Evolutionary conservation across 2,888 invertebrate species (phyloP), one percentile per base, ranked within the genome.

Genomic region (Margaritifera margaritifera): DNA sequence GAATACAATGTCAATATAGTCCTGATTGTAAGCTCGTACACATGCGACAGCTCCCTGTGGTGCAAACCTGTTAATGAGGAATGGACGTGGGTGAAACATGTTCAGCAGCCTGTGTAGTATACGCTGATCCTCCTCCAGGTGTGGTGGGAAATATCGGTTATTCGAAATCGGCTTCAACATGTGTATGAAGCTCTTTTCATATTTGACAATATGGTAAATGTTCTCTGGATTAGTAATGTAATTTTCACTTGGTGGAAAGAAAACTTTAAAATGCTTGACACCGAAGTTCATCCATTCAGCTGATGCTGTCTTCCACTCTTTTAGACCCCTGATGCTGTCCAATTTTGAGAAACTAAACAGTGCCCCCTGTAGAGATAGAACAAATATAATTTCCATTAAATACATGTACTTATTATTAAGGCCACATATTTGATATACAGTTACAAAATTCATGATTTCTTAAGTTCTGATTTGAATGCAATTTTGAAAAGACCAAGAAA

Each of bases 31-130:
- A 4, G 89, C 89, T 50, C 88, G 71, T 5, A 89, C 77, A 65
- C 80, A 75, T 6, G 85, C 88, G 20, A 83, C 75, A 22, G 78
- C 75, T 3, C 89, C 89, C 60, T 85, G 81, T 1, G 89, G 89
- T 18, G 80, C 78, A 72, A 89, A 89, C 53, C 89, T 71, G 25
- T 82, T 78, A 24, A 80, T 60, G n/a, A 90, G 69, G 68, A 90
- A 90, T 18, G 88, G 87, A 5, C 83, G 79, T 11, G 85, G 84
- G 75, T 90, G 90, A 74, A 90, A 87, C 81, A 86, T 77, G 42
- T 80, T 66, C 8, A 89, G 75, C 42, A 89, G 71, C 18, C 82
- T 77, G 66, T 88, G 86, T n/a, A 89, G 64, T 22, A 83, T 70
- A 6, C 80, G 70, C 58, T 77, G 66, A 18, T 80, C 75, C 4